These are phyloP conservation scores for Delia radicum DNA, from an alignment of 1,140 invertebrate species.

Conservation along the genomic window DNA sequence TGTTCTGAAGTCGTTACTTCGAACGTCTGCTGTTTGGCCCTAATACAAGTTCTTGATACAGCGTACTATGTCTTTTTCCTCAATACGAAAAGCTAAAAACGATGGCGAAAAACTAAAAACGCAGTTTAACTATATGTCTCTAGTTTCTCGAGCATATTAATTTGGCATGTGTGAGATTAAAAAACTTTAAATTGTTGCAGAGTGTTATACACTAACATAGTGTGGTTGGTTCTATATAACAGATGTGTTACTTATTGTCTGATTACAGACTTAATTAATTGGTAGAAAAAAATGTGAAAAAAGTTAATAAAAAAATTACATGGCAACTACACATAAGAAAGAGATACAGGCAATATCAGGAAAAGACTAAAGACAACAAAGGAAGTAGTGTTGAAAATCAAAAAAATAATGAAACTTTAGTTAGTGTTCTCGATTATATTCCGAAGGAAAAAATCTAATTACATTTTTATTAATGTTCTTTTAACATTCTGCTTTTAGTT, in stretches of 20 bases:
- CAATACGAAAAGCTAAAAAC: too few species aligned
- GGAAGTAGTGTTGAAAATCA: background rate
- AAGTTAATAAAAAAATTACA: background rate
- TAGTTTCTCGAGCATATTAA: background rate
- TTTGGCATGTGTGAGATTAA: background rate
- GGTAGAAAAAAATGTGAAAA: background rate
- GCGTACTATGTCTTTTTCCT: too few species aligned
- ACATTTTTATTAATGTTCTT: background rate
- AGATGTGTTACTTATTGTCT: constrained; percentile 18
- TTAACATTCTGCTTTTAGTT: background rate
- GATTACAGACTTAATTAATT: constrained; percentile 19
- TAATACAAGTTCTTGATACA: too few species aligned
- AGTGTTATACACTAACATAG: background rate
- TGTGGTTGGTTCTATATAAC: background rate
- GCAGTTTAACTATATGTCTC: too few species aligned
- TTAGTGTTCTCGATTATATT: background rate
- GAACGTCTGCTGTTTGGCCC: too few species aligned
- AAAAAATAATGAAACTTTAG: background rate
- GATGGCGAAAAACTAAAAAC: too few species aligned
- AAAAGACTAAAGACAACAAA: background rate
- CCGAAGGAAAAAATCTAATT: background rate
- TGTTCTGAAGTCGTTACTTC: too few species aligned
- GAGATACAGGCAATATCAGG: background rate
- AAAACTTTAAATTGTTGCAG: background rate
- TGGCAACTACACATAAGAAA: background rate